phyloP scores from a whole-genome alignment of 1,140 invertebrate genomes.

The Nomia melanderi region DNA sequence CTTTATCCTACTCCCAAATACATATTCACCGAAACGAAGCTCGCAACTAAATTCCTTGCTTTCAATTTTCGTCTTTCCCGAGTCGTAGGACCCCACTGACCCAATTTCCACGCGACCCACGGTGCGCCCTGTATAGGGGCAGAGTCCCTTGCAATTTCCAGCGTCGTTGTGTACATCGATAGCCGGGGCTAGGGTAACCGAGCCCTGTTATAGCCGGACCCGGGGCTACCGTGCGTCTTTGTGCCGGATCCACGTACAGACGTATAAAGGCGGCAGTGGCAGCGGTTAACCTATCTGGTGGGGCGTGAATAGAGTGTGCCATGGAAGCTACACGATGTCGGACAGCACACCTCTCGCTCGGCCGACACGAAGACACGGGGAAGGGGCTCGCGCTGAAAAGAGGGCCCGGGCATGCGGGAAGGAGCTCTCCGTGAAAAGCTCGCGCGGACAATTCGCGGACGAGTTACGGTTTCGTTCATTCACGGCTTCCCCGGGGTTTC shows the following conservation, averaged over 20 bases:
- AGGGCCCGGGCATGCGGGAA: conserved; percentile 1
- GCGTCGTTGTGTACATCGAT: conserved; percentile 61
- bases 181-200: conserved; percentile 23
- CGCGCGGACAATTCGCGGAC: conserved; percentile 21
- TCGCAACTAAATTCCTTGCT: too few relatives aligned
- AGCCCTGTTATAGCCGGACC: conserved; percentile 35
- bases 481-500: too few relatives aligned
- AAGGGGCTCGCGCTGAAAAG: conserved; percentile 55
- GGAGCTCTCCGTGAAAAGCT: conserved; percentile 23
- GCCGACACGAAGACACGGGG: conserved; percentile 66
- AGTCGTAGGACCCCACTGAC: too few relatives aligned
- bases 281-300: conserved; percentile 74
- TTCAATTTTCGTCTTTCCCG: too few relatives aligned
- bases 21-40: too few relatives aligned
- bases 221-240: neutral
- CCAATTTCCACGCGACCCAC: too few relatives aligned
- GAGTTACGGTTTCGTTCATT: conserved; percentile 6
- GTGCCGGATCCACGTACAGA: conserved; percentile 20
- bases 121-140: too few relatives aligned
- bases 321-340: conserved; percentile 71
- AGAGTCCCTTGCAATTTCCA: conserved; percentile 64
- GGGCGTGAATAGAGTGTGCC: conserved; percentile 75
- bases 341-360: conserved; percentile 65
- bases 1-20: too few relatives aligned
- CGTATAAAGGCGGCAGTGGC: conserved; percentile 58